These are phyloP conservation scores for Pseudorhiza aurosa DNA, from an alignment of 30 jellyfish, hydroid and myxozoan genomes.

Conservation along the genomic window DNA sequence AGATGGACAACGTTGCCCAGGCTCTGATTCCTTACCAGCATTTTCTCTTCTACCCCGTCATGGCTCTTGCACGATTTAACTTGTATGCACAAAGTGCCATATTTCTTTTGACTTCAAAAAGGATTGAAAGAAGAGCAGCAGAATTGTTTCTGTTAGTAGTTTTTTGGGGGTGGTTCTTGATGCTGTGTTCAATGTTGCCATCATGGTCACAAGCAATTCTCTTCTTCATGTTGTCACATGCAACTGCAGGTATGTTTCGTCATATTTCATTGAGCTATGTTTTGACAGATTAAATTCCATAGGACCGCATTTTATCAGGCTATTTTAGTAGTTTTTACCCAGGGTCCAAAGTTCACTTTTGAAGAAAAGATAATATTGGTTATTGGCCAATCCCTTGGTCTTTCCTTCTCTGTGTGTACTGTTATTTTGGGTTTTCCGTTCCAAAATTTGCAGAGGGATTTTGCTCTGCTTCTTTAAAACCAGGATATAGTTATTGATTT, in stretches of 20 bases:
- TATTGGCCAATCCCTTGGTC: too few relatives aligned
- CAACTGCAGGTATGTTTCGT: constrained; percentile 76
- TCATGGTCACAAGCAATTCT: constrained; percentile 53
- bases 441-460: too few relatives aligned
- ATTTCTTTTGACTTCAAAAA: constrained; percentile 25
- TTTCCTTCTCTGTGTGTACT: too few relatives aligned
- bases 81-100: constrained; percentile 89
- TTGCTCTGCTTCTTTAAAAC: too few relatives aligned
- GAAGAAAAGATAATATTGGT: too few relatives aligned
- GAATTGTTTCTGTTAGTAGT: constrained; percentile 54
- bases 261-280: too few relatives aligned
- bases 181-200: constrained; percentile 60
- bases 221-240: constrained; percentile 80
- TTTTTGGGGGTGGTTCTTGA: constrained; percentile 81
- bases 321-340: too few relatives aligned
- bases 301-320: too few relatives aligned
- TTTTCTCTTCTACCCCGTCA: constrained; percentile 76
- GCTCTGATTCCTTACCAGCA: constrained; percentile 82
- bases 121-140: constrained; percentile 1
- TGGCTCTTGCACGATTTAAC: constrained; percentile 93
- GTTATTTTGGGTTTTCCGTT: too few relatives aligned
- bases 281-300: too few relatives aligned
- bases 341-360: too few relatives aligned
- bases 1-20: constrained; percentile 66
- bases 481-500: too few relatives aligned